phyloP scores from a whole-genome alignment of 2,113 vertebrate genomes.

The Syngnathus typhle region DNA sequence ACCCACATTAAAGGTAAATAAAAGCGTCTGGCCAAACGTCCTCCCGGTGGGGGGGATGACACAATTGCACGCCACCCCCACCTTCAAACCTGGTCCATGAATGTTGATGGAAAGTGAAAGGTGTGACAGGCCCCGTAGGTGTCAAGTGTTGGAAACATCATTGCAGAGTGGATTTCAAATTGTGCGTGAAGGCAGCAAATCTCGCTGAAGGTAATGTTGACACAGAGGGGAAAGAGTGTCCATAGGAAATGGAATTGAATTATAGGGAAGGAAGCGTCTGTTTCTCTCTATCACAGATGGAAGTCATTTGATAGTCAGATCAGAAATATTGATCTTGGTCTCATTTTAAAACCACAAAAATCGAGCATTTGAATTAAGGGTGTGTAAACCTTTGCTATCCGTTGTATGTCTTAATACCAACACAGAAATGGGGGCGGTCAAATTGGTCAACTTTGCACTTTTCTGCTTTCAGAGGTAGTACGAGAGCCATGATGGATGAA shows the following conservation, averaged over 20 bases:
- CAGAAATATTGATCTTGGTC: not conserved
- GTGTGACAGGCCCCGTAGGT: slow-evolving; percentile 21
- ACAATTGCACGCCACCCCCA: slow-evolving; percentile 22
- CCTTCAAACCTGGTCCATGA: slow-evolving; percentile 16
- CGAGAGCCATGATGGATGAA: not conserved
- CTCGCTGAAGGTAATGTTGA: not conserved
- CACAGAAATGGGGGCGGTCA: too few species aligned
- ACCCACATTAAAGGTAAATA: slow-evolving; percentile 41
- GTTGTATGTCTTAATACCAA: too few species aligned
- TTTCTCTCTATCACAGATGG: too few species aligned
- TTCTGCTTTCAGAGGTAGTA: not conserved
- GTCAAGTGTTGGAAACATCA: slow-evolving; percentile 11
- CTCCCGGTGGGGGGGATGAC: slow-evolving; percentile 5
- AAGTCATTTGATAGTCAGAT: too few species aligned
- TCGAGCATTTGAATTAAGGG: not conserved
- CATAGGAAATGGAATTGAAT: too few species aligned
- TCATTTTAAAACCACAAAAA: not conserved
- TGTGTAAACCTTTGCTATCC: not conserved
- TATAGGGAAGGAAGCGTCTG: too few species aligned
- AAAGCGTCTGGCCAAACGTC: slow-evolving; percentile 28
- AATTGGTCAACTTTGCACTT: too few species aligned
- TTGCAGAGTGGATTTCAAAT: not conserved
- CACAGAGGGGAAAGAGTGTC: too few species aligned
- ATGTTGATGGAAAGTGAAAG: slow-evolving; percentile 35
- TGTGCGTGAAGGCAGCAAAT: not conserved